Evolutionary conservation across 2,888 invertebrate species (phyloP).

Genomic region (Odontothrips loti): DNA sequence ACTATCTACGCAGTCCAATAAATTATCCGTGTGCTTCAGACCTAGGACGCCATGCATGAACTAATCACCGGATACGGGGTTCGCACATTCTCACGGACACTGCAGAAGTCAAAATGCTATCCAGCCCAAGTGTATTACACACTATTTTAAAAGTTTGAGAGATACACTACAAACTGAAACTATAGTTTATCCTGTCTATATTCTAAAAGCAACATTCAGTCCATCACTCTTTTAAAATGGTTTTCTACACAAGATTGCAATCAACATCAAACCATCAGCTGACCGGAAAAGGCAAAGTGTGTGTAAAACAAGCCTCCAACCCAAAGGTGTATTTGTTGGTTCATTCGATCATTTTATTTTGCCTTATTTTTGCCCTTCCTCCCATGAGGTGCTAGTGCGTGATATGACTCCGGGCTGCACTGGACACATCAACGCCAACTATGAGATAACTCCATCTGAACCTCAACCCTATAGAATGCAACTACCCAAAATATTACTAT

Average conservation of each 20-base stretch:
- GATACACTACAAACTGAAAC: background rate
- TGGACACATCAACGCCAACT: too few species aligned
- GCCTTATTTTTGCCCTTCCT: too few species aligned
- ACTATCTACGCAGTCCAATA: background rate
- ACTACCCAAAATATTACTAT: too few species aligned
- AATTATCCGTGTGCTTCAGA: background rate
- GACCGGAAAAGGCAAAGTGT: background rate
- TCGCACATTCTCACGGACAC: background rate
- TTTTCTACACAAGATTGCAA: too few species aligned
- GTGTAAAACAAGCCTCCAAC: background rate
- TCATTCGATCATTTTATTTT: too few species aligned
- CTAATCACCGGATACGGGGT: slow-evolving; percentile 1
- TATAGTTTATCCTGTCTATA: background rate
- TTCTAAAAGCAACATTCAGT: background rate
- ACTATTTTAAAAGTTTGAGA: background rate
- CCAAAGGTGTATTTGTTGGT: background rate
- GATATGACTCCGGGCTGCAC: too few species aligned
- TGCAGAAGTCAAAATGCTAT: background rate
- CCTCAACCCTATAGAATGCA: too few species aligned
- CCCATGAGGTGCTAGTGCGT: too few species aligned
- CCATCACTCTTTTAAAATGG: too few species aligned
- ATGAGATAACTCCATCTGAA: too few species aligned
- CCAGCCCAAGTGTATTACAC: background rate
- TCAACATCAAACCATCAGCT: background rate
- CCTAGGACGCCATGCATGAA: slow-evolving; percentile 8